phyloP scores from a whole-genome alignment of 1,140 invertebrate species.

The Nephila pilipes region DNA sequence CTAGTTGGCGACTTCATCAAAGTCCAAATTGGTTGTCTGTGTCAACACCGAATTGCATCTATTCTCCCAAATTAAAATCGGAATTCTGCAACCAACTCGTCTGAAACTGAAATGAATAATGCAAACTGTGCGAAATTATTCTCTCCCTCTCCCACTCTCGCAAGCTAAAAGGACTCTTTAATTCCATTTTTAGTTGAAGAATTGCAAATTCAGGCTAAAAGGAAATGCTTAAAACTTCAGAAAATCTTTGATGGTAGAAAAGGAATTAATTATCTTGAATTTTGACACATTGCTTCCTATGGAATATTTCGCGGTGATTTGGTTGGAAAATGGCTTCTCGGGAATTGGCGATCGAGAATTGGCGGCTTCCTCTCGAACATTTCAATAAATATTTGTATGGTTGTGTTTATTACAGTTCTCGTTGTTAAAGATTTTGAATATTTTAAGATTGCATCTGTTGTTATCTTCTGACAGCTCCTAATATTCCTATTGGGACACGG shows the following conservation, averaged over 20 bases:
- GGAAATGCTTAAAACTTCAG: background rate
- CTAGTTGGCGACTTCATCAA: background rate
- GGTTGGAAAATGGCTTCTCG: background rate
- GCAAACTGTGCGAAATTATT: constrained; percentile 10
- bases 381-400: constrained; percentile 17
- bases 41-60: constrained; percentile 21
- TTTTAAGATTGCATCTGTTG: background rate
- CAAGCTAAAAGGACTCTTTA: constrained; percentile 12
- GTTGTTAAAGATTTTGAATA: background rate
- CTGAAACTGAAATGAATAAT: constrained; percentile 4
- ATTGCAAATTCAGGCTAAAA: background rate
- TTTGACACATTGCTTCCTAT: background rate
- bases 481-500: background rate
- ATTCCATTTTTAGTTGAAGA: constrained; percentile 30
- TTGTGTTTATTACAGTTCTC: background rate
- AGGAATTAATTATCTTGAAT: constrained; percentile 7
- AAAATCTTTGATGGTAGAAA: constrained; percentile 21
- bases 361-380: background rate
- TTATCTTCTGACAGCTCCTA: background rate
- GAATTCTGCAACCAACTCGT: constrained; percentile 2
- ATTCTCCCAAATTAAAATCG: background rate
- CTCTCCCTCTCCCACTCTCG: background rate
- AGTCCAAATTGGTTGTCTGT: constrained; percentile 4
- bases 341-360: constrained; percentile 14
- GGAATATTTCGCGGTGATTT: background rate